Conservation (phyloP, 2,888 invertebrate species). For the Cryptosula pallasiana region DNA sequence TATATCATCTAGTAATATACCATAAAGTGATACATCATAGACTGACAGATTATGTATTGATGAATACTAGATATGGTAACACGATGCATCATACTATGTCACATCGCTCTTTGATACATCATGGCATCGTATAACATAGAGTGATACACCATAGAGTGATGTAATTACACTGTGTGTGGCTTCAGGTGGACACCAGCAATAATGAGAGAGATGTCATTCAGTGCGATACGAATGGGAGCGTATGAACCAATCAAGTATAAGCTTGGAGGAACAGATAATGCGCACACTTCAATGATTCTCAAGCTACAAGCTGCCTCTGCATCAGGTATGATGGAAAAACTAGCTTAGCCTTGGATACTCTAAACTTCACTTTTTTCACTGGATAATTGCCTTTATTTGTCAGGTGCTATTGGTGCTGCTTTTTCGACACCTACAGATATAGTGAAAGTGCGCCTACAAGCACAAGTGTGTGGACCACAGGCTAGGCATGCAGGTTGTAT, state of each 20-base stretch:
- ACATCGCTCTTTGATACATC: too few relatives aligned
- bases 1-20: too few relatives aligned
- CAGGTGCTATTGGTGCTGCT: constrained; percentile 10
- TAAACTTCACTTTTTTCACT: not conserved
- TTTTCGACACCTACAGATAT: constrained; percentile 38
- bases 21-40: too few relatives aligned
- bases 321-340: too few relatives aligned
- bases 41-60: too few relatives aligned
- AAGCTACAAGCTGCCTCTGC: constrained; percentile 41
- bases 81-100: too few relatives aligned
- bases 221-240: constrained; percentile 40
- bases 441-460: constrained; percentile 42
- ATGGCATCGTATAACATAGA: too few relatives aligned
- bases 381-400: too few relatives aligned
- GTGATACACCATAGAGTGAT: too few relatives aligned
- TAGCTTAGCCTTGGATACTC: too few relatives aligned
- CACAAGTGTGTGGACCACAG: constrained; percentile 30
- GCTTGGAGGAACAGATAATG: constrained; percentile 40
- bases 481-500: constrained; percentile 31
- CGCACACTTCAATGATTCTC: constrained; percentile 41
- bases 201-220: constrained; percentile 39
- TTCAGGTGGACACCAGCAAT: constrained; percentile 31
- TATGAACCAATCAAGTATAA: constrained; percentile 41
- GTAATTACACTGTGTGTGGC: too few relatives aligned
- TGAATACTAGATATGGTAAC: too few relatives aligned